Base-by-base conservation (phyloP, 2,113 vertebrate genomes). In the Ophiodon elongatus region DNA sequence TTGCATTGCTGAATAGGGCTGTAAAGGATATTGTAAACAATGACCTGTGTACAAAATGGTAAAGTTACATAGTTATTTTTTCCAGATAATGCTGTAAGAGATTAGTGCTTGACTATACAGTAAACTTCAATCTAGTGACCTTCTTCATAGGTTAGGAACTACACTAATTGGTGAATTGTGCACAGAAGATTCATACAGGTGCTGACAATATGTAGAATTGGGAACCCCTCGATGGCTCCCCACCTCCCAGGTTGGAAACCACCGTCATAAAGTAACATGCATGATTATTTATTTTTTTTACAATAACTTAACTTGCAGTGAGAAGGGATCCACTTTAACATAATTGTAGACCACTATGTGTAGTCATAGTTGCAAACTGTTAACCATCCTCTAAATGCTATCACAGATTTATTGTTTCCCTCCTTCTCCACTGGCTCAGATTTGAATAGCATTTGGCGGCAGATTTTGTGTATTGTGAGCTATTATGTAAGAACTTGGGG, bases 381-480 rank as follows among this genome's bases (percentile, higher is more conserved):
- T 19, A 25, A 31, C 5, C 21, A 6, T 35, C 25, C 45, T 14
- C 6, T 25, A 19, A 35, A 25, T 19, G 6, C 14, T 5, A 39
- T 29, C 13, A 37, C 2, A 35, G 19, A 35, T 70, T 56, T 19
- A 45, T 7, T 25, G 35, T 47, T 14, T 8, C 41, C 33, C 71
- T 21, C n/a, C 56, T 14, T 64, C 72, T 75, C 17, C 70, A 37
- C 2, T 7, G 6, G 45, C 35, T 23, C 43, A 13, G 57, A 50
- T 68, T 35, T 73, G 63, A 64, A 66, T 0, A 31, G 41, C 6
- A 43, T 81, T 89, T 86, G 84, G 82, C 71, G 80, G 82, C 65
- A 75, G 35, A 56, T 64, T 73, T 47, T 60, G 73, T 79, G 72
- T 73, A 43, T 17, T 85, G 70, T 13, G 21, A 27, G 0, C 35